Evolutionary conservation across 2,113 vertebrate species (phyloP).

Genomic region (Clarias gariepinus): DNA sequence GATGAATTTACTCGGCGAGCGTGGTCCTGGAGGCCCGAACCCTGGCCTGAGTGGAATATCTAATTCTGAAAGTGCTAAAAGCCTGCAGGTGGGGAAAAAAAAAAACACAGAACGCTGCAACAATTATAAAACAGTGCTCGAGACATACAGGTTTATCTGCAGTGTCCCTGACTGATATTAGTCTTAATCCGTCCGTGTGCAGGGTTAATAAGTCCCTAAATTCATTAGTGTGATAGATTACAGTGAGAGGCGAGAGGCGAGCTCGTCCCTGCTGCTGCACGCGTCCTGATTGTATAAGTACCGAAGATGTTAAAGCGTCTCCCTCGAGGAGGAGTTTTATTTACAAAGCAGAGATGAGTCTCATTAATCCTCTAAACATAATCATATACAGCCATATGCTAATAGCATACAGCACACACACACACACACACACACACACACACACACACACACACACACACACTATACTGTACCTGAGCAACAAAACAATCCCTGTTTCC

Average conservation of each 20-base stretch:
- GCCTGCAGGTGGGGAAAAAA: slow-evolving; percentile 8
- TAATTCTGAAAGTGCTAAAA: slow-evolving; percentile 27
- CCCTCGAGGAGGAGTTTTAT: slow-evolving; percentile 28
- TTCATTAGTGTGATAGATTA: slow-evolving; percentile 49
- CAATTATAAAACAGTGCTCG: slow-evolving; percentile 2
- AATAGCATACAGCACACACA: background rate
- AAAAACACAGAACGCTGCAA: background rate
- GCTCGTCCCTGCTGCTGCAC: background rate
- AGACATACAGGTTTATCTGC: slow-evolving; percentile 19
- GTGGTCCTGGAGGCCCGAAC: slow-evolving; percentile 22
- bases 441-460: slow-evolving; percentile 6
- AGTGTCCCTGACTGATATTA: background rate
- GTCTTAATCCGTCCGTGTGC: slow-evolving; percentile 26
- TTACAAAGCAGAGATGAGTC: slow-evolving; percentile 21
- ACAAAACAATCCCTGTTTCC: background rate
- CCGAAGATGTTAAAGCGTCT: slow-evolving; percentile 16
- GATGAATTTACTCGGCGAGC: slow-evolving; percentile 33
- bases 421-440: background rate
- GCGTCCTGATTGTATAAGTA: slow-evolving; percentile 23
- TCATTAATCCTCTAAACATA: slow-evolving; percentile 26
- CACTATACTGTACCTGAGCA: background rate
- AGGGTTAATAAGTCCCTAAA: slow-evolving; percentile 44
- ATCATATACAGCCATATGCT: slow-evolving; percentile 28
- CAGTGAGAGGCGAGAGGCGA: background rate
- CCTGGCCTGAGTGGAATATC: slow-evolving; percentile 45